phyloP scores from a whole-genome alignment of 2,797 vertebrate species.

The Taeniopygia guttata region DNA sequence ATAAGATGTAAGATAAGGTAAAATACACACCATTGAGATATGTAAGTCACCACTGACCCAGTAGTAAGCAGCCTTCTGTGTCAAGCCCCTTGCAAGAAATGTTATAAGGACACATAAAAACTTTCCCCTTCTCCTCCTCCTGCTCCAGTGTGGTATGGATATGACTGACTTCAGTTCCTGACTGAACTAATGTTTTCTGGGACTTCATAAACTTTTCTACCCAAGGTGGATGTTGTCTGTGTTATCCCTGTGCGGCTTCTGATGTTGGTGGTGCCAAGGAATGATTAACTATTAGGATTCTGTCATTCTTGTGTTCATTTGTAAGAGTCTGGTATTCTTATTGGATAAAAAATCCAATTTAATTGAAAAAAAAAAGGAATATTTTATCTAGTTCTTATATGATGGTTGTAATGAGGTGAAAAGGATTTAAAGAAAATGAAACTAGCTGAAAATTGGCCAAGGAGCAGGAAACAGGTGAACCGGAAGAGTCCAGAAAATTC shows the following conservation, averaged over 20 bases:
- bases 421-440: background rate
- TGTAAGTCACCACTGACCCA: accelerated
- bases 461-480: background rate
- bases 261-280: background rate
- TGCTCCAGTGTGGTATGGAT: background rate
- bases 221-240: background rate
- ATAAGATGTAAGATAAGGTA: background rate
- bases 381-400: background rate
- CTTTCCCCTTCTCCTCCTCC: background rate
- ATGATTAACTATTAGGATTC: background rate
- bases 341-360: background rate
- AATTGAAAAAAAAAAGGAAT: background rate
- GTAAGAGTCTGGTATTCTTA: background rate
- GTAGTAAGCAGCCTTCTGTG: background rate
- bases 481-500: background rate
- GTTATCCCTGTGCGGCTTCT: background rate
- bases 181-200: background rate
- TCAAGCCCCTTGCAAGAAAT: background rate
- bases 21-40: background rate
- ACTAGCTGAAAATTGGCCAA: background rate
- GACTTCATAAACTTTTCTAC: background rate
- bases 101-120: background rate
- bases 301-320: background rate
- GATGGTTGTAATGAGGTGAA: background rate
- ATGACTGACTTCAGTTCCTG: background rate